phyloP scores from a whole-genome alignment of 1,140 invertebrate species.

The Aphelinus atriplicis region DNA sequence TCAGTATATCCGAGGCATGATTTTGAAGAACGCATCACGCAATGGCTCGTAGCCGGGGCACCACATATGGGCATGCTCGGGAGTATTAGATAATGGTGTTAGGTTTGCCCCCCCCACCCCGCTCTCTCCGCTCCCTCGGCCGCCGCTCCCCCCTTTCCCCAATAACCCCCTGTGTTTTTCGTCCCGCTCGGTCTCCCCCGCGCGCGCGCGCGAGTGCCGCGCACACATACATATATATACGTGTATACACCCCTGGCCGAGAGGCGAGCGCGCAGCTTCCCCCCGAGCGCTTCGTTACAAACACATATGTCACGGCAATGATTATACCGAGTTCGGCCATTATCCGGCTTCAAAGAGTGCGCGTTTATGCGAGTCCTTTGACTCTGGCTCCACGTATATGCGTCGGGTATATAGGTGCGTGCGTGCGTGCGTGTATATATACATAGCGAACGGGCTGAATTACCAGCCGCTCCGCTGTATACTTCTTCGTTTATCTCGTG shows the following conservation, averaged over 20 bases:
- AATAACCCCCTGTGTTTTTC: too few species aligned
- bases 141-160: slow-evolving; percentile 17
- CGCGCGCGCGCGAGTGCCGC: too few species aligned
- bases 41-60: slow-evolving; percentile 59
- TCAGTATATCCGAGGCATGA: slow-evolving; percentile 19
- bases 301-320: slow-evolving; percentile 29
- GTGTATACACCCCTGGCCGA: too few species aligned
- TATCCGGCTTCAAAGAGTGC: slow-evolving; percentile 17
- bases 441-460: slow-evolving; percentile 31
- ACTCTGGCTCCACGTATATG: background rate
- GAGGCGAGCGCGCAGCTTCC: background rate
- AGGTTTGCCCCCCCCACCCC: slow-evolving; percentile 51
- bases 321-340: slow-evolving; percentile 22
- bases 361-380: background rate
- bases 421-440: background rate
- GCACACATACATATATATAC: too few species aligned
- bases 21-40: slow-evolving; percentile 55
- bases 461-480: background rate
- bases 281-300: slow-evolving; percentile 5
- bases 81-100: slow-evolving; percentile 65
- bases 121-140: slow-evolving; percentile 49
- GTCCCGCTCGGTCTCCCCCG: too few species aligned
- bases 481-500: too few species aligned
- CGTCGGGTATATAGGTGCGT: background rate
- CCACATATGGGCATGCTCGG: slow-evolving; percentile 61